Base-by-base conservation (phyloP, 2,797 vertebrate species). In the Antrozous pallidus region DNA sequence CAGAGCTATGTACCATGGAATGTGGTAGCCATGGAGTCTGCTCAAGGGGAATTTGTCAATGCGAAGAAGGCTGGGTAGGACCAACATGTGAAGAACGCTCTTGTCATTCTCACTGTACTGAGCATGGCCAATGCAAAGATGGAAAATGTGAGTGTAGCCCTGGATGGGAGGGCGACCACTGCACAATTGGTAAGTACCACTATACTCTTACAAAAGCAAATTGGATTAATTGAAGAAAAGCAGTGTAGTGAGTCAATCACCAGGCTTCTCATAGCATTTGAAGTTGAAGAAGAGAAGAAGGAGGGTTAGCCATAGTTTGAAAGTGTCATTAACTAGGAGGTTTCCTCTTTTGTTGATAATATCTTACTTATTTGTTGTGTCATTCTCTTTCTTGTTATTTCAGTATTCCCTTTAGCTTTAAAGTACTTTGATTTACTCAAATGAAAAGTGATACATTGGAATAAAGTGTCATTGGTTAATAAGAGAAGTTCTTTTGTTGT, bases 151-250 rank as follows among this genome's bases (percentile, higher is more conserved):
- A 99, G 97, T 99, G 99, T 97, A 99, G 99, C 97, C 99, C 99
- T 0, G 99, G 99, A 97, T 99, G 99, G 99, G 99, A 99, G 97
- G 99, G 99, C 24, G 99, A 99, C 96, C 99, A 99, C 98, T 99
- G 99, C 96, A 99, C 99, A 97, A 99, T 99, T 24, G 99, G 99
- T 99, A 98, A 99, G 99, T 95, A 61, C 17, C 69, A 65, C 2
- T 14, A 82, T 79, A 54, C 75, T 88, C 83, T 92, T 18, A 78
- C 18, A 65, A 77, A 78, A 78, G 24, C 77, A 86, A 88, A 47
- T 74, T 93, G 31, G 9, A 38, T 42, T 91, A 78, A 87, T 54
- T 82, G 42, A 91, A 89, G 24, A 86, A 92, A 51, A 69, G 3
- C 58, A 69, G 1, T 86, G 40, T 84, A 93, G 18, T 20, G 17